These are phyloP conservation scores for Notodonta dromedarius DNA, from an alignment of 2,888 invertebrate genomes.

Conservation along the genomic window DNA sequence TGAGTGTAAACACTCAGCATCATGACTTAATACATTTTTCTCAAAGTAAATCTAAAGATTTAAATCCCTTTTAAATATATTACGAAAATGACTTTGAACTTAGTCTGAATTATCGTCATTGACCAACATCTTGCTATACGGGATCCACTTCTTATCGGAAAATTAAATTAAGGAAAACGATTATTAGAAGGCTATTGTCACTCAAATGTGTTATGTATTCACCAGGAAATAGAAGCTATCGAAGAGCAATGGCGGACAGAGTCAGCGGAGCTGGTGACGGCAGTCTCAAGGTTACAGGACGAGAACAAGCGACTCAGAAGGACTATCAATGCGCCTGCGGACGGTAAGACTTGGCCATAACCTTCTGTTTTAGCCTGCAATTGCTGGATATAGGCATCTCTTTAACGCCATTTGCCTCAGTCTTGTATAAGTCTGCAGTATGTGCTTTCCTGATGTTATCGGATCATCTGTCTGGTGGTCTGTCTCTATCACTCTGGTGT, in stretches of 20 bases:
- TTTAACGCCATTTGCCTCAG: not conserved
- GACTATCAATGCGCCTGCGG: constrained; percentile 74
- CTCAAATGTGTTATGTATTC: constrained; percentile 29
- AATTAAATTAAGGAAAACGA: no score
- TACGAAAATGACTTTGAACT: no score
- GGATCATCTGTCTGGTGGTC: not conserved
- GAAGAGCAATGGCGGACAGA: constrained; percentile 98
- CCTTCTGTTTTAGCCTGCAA: not conserved
- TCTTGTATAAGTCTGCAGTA: no score
- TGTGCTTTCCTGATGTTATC: not conserved
- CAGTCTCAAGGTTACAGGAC: constrained; percentile 94
- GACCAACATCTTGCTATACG: no score
- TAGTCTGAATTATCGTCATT: no score
- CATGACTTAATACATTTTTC: no score
- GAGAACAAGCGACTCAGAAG: constrained; percentile 93
- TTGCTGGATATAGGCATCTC: not conserved
- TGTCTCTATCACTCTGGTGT: not conserved
- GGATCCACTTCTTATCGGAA: no score
- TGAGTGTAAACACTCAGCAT: no score
- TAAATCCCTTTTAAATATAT: no score
- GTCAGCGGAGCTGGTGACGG: constrained; percentile 93
- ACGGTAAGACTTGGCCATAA: constrained; percentile 56
- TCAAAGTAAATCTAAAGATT: no score
- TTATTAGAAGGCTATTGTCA: not conserved
- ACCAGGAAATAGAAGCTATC: constrained; percentile 96